Percentiles rank a stretch among this genome's conserved stretches.
Conservation (phyloP, 2,888 invertebrate species). For the Drosophila affinis region DNA sequence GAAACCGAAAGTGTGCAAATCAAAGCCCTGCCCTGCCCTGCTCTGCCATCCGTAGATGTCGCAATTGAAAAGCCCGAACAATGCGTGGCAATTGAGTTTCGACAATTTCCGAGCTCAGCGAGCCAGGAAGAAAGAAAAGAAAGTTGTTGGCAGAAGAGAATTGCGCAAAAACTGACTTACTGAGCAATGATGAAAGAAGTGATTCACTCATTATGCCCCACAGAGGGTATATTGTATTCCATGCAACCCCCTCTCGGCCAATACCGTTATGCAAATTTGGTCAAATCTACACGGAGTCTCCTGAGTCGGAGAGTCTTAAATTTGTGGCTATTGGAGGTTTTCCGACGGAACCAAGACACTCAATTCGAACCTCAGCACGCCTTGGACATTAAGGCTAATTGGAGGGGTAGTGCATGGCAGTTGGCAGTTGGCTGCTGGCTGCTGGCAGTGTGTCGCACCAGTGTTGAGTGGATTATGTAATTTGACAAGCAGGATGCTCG, state of each 20-base stretch:
- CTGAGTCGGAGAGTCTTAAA: neutral
- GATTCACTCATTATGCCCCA: constrained; percentile 43
- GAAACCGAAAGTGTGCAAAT: constrained; percentile 68
- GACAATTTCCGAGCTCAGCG: constrained; percentile 58
- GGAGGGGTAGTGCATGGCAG: constrained; percentile 8
- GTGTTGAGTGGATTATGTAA: constrained; percentile 58
- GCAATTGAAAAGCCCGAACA: constrained; percentile 59
- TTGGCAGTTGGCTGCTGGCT: too few relatives aligned
- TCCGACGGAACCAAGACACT: constrained; percentile 5
- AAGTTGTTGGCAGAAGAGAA: constrained; percentile 60
- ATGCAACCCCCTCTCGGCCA: neutral
- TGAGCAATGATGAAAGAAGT: constrained; percentile 29
- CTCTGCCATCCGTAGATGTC: constrained; percentile 18
- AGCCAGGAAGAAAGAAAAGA: constrained; percentile 63
- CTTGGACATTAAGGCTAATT: constrained; percentile 50
- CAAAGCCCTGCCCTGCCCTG: constrained; percentile 43
- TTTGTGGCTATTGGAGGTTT: neutral
- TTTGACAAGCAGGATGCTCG: constrained; percentile 46
- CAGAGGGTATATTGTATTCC: neutral
- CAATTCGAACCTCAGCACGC: constrained; percentile 55
- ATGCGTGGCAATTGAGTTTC: constrained; percentile 58
- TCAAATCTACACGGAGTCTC: neutral
- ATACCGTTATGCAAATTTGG: neutral
- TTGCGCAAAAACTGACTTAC: constrained; percentile 58
- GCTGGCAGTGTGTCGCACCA: neutral